Conservation (phyloP, 1,140 invertebrate genomes). For the Cotesia typhae region DNA sequence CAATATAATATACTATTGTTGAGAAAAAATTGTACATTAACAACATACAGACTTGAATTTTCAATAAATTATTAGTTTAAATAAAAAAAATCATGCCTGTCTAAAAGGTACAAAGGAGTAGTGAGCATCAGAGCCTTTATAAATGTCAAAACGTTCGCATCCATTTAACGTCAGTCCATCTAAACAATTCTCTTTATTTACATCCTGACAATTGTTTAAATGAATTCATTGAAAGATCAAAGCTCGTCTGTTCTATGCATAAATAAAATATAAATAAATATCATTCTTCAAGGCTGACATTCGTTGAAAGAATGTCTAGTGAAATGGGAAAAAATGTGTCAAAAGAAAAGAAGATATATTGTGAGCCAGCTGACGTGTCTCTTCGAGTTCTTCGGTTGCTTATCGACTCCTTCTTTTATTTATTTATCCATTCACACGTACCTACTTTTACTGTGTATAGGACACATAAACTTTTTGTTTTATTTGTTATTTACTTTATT, state of each 20-base stretch:
- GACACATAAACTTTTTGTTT: not conserved
- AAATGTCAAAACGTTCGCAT: not conserved
- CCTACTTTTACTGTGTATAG: too few relatives aligned
- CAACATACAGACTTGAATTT: too few relatives aligned
- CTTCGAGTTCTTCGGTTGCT: conserved; percentile 18
- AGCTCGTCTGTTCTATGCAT: not conserved
- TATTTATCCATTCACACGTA: not conserved
- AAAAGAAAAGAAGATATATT: conserved; percentile 29
- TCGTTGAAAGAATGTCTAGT: conserved; percentile 2
- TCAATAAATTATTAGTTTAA: too few relatives aligned
- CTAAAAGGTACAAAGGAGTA: too few relatives aligned
- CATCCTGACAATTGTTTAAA: not conserved
- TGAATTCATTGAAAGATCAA: conserved; percentile 1
- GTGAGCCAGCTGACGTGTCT: conserved; percentile 27
- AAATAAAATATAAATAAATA: conserved; percentile 10
- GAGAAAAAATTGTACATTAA: too few relatives aligned
- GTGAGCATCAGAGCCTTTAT: too few relatives aligned
- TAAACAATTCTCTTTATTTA: not conserved
- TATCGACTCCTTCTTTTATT: conserved; percentile 15
- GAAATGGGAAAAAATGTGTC: conserved; percentile 4
- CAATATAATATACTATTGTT: too few relatives aligned
- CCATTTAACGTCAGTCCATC: not conserved
- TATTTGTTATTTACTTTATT: not conserved
- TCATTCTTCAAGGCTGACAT: not conserved
- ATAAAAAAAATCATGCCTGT: too few relatives aligned